A percentile compares a stretch with the other conserved stretches of the same genome.
Conservation (phyloP, 2,888 invertebrate genomes). For the Odontomyia ornata region DNA sequence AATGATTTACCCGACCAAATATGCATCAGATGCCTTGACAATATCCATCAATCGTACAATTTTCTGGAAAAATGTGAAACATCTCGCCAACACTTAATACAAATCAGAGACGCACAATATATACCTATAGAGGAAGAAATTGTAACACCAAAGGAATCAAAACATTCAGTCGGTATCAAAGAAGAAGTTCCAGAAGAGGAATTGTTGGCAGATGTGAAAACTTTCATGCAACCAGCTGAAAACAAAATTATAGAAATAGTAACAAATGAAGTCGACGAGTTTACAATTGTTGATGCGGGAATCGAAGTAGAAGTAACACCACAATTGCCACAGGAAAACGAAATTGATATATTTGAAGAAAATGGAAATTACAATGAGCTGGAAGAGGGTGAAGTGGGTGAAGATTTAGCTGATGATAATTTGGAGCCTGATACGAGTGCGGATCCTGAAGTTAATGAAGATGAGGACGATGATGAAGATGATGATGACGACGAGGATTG, state of each 20-base stretch:
- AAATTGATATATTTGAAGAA: not conserved
- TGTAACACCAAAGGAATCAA: too few relatives aligned
- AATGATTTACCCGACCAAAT: conserved; percentile 16
- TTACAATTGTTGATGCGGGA: not conserved
- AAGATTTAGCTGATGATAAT: not conserved
- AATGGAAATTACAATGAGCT: not conserved
- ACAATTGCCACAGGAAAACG: not conserved
- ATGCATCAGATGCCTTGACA: not conserved
- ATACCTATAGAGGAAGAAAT: too few relatives aligned
- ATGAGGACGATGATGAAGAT: conserved; percentile 5
- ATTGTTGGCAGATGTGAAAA: not conserved
- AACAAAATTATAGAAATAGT: not conserved
- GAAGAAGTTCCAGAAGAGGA: conserved; percentile 6
- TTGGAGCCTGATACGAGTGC: not conserved
- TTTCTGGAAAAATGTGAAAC: conserved; percentile 23
- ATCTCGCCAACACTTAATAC: not conserved
- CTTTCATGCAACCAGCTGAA: not conserved
- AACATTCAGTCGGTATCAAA: not conserved
- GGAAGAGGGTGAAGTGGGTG: not conserved
- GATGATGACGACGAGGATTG: conserved; percentile 16
- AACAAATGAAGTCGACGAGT: not conserved
- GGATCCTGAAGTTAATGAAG: not conserved
- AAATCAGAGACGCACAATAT: not conserved
- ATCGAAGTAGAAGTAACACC: not conserved
- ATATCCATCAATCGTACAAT: conserved; percentile 12